Evolutionary conservation across 2,797 vertebrate species (phyloP), one percentile per base, ranked within the genome.

Genomic region (Garrulus glandarius): DNA sequence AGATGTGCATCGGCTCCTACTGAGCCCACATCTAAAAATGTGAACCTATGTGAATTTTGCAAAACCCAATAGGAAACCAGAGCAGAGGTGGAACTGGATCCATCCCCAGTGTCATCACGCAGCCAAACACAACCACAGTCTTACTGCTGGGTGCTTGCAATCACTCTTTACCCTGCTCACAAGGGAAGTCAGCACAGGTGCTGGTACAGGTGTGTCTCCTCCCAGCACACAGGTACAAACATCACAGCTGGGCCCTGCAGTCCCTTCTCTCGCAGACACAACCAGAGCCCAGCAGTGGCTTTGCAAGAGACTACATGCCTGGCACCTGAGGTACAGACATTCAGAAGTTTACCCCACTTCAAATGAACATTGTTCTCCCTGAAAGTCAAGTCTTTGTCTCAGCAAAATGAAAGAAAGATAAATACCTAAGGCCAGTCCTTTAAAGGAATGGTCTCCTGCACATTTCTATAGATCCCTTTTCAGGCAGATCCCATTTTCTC

Each of bases 401-500:
- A 9, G 26, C 49, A 4, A 82, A 86, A 63, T 26, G 6, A 63
- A 81, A 59, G 19, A 29, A 68, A 34, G 32, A 44, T 7, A 64
- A 72, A 29, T 49, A 59, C 3, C 27, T 61, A 71, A 79, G 59
- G 36, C 29, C 49, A 57, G 18, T 29, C 17, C 44, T 83, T 88
- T 64, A 70, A 49, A 44, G 34, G 24, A 80, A 46, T 46, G 43
- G 27, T 41, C 79, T 85, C 71, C 61, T 71, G 43, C 20, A 55
- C 2, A 3, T 36, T 56, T 82, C 81, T 37, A 12, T n/a, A 61
- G 70, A 77, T 72, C 64, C 8, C 15, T 93, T 85, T 61, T 68
- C 27, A 59, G n/a, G 47, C 24, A 96, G 87, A 92, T 49, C 74
- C 94, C 60, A 87, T 87, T 80, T 84, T 90, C 72, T 84, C 80